Conservation (phyloP, 2,113 vertebrate species). For the Gila orcuttii region DNA sequence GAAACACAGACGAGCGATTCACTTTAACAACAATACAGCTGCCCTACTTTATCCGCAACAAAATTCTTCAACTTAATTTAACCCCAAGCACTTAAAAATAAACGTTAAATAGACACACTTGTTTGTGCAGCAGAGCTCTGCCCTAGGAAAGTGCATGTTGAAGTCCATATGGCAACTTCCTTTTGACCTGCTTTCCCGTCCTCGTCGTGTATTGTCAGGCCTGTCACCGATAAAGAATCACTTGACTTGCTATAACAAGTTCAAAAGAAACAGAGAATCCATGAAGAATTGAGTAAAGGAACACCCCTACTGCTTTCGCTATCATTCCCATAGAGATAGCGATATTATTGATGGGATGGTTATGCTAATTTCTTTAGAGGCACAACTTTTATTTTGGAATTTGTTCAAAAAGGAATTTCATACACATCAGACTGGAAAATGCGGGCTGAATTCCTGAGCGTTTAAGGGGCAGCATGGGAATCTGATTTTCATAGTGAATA, state of each 20-base stretch:
- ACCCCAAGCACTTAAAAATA: conserved; percentile 17
- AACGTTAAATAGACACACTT: conserved; percentile 17
- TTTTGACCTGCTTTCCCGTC: conserved; percentile 95
- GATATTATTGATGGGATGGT: conserved; percentile 93
- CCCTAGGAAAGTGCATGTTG: conserved; percentile 88
- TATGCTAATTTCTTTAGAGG: conserved; percentile 91
- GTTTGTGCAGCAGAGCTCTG: conserved; percentile 66
- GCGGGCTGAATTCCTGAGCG: conserved; percentile 83
- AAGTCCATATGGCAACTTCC: conserved; percentile 96
- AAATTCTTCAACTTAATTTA: conserved; percentile 20
- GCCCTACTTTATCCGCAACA: conserved; percentile 8
- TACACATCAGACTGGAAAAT: conserved; percentile 85
- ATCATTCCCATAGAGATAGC: conserved; percentile 94
- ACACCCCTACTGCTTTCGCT: conserved; percentile 90
- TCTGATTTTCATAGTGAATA: conserved; percentile 78
- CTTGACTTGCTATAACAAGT: conserved; percentile 98
- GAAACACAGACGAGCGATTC: conserved; percentile 10
- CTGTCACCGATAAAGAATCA: conserved; percentile 99
- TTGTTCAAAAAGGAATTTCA: conserved; percentile 88
- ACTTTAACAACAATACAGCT: conserved; percentile 22
- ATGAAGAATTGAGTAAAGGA: conserved; percentile 95
- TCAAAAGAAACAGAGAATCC: conserved; percentile 97
- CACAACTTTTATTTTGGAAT: conserved; percentile 85
- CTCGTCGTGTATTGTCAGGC: conserved; percentile 88
- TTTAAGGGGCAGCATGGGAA: conserved; percentile 82